Conservation (phyloP, 1,140 invertebrate genomes). For the Meteorus sp. region DNA sequence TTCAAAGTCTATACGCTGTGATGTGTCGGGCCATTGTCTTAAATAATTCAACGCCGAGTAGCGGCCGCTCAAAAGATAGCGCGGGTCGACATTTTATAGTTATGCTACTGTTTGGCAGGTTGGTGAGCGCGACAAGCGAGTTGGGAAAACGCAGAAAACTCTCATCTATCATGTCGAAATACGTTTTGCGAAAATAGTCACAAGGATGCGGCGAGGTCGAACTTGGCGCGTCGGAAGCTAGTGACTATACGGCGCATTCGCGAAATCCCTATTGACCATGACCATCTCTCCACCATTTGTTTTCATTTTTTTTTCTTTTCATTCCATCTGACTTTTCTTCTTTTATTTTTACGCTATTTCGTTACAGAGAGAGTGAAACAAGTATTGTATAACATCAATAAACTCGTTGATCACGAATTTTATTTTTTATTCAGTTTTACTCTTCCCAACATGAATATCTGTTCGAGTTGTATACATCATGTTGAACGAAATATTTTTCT, state of each 20-base stretch:
- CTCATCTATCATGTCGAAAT: slow-evolving; percentile 54
- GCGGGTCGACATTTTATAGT: too few species aligned
- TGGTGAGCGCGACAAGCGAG: slow-evolving; percentile 26
- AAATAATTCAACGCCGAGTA: neutral
- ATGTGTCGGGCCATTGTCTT: neutral
- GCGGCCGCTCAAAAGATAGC: too few species aligned
- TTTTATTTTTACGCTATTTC: too few species aligned
- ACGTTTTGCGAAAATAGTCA: slow-evolving; percentile 50
- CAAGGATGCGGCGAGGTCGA: slow-evolving; percentile 48
- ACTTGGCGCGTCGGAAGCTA: slow-evolving; percentile 30
- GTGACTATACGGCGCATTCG: too few species aligned
- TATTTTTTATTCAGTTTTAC: too few species aligned
- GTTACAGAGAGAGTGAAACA: too few species aligned
- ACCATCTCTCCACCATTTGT: neutral
- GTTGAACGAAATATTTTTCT: too few species aligned
- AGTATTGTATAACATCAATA: too few species aligned
- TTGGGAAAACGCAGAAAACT: slow-evolving; percentile 49
- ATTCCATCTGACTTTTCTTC: neutral
- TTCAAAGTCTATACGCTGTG: neutral
- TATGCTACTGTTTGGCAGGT: slow-evolving; percentile 43
- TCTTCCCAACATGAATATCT: too few species aligned
- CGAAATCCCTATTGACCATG: slow-evolving; percentile 4
- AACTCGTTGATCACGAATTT: too few species aligned
- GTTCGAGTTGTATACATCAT: too few species aligned
- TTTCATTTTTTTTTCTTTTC: neutral